Percentiles rank a stretch among this genome's conserved stretches.
Conservation (phyloP, 2,113 vertebrate species). For the Capreolus pygargus region DNA sequence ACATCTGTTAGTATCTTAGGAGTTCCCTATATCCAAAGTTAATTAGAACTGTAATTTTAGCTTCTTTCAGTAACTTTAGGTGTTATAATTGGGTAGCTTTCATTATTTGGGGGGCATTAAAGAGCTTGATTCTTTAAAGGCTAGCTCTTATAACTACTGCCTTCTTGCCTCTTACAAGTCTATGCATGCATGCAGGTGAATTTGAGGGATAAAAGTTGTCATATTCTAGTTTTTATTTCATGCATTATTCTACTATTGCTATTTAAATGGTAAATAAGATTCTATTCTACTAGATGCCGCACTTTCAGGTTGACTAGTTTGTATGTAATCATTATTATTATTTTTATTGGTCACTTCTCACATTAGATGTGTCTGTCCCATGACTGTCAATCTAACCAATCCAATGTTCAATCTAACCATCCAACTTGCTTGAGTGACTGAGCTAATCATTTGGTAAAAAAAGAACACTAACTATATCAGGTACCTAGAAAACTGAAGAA, state of each 20-base stretch:
- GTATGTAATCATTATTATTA: neutral
- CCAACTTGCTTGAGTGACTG: neutral
- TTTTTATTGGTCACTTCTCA: neutral
- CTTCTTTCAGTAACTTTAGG: neutral
- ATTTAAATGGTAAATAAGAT: neutral
- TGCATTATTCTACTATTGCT: neutral
- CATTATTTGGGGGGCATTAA: neutral
- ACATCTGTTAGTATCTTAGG: neutral
- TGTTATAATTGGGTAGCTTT: neutral
- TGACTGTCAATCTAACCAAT: neutral
- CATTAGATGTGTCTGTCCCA: neutral
- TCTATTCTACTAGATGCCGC: neutral
- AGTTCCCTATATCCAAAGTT: neutral
- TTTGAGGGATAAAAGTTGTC: neutral
- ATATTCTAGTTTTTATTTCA: neutral
- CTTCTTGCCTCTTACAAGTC: neutral
- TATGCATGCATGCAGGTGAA: neutral
- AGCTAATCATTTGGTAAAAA: neutral
- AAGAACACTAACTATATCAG: neutral
- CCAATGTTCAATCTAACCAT: neutral
- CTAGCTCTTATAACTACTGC: rapidly evolving
- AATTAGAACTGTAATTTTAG: neutral
- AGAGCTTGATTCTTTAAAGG: neutral
- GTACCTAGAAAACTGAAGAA: neutral
- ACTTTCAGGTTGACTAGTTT: neutral